Base-by-base conservation (phyloP, 2,888 invertebrate genomes). In the Drosophila maculinotata region DNA sequence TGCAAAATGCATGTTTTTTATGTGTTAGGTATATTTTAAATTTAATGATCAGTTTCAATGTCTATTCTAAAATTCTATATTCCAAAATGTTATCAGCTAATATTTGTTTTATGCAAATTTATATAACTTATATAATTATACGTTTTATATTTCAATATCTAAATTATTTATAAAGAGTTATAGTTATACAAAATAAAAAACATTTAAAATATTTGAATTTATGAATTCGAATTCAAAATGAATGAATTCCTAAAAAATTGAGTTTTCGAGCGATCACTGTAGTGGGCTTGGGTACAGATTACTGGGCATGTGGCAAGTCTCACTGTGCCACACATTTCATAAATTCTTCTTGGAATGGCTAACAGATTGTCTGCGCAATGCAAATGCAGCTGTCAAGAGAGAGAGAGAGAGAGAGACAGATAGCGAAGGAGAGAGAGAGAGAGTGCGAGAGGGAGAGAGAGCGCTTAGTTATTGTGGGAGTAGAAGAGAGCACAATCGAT, bases 261-360 rank as follows among this genome's bases (percentile, higher is more conserved):
- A 3, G 15, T 38, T 38, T n/a, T 1, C 10, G 8, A 39, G 15
- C 10, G 38, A 38, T n/a, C 17, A n/a, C n/a, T 38, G 17, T 17
- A 17, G 10, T 17, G 17, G 9, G 31, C 10, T 12, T 15, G 15
- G 2, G 9, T 12, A 20, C 9, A 38, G 15, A 20, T n/a, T 14
- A 35, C 33, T 38, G 17, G 17, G 10, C 14, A 20, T 56, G 14
- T 14, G 47, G 28, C 58, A 41, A 76, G 74, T 74, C 74, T 77
- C 51, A 54, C 25, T 48, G 65, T 3, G 59, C 44, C 20, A 20
- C 45, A 79, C 76, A 76, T 82, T 82, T 72, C 63, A 85, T 66
- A 82, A 85, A 79, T 85, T 85, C 83, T 73, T 60, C 75, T 69
- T 52, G 69, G 69, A 74, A 74, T 54, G 39, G 60, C 59, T 51